These are phyloP conservation scores for Bubo blakistoni DNA, from an alignment of 2,113 vertebrate genomes.

Conservation along the genomic window DNA sequence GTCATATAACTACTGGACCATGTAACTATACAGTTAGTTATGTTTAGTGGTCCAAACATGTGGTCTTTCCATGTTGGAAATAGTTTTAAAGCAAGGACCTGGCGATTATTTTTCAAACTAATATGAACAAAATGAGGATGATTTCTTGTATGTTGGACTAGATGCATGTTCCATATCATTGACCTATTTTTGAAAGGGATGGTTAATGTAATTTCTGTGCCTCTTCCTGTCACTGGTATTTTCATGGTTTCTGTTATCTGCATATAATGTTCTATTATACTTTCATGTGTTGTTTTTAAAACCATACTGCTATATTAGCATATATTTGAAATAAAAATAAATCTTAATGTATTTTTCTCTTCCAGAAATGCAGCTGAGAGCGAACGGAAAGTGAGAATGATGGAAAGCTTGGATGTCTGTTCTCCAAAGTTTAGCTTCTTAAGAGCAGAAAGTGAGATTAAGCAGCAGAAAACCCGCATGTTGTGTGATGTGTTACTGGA, in stretches of 20 bases:
- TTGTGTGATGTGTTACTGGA: conserved; percentile 91
- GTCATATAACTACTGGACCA: not conserved
- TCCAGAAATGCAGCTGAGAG: conserved; percentile 82
- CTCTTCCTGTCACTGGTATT: not conserved
- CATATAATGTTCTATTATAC: not conserved
- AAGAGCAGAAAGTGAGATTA: conserved; percentile 79
- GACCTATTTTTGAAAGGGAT: not conserved
- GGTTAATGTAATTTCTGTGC: not conserved
- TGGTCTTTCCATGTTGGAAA: not conserved
- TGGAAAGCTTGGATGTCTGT: conserved; percentile 87
- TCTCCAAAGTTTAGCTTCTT: conserved; percentile 84
- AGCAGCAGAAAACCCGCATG: conserved; percentile 78
- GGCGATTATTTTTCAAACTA: not conserved
- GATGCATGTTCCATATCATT: not conserved
- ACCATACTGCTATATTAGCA: not conserved
- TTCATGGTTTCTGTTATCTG: not conserved
- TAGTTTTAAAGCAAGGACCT: not conserved
- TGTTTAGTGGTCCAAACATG: not conserved
- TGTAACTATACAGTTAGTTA: not conserved
- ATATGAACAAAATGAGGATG: not conserved
- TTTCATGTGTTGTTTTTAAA: conserved; percentile 7
- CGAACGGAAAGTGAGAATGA: conserved; percentile 76
- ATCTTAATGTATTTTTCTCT: not conserved
- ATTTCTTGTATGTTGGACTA: not conserved
- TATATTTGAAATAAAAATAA: not conserved